Conservation (phyloP, 2,888 invertebrate genomes). For the Amaurobius ferox region DNA sequence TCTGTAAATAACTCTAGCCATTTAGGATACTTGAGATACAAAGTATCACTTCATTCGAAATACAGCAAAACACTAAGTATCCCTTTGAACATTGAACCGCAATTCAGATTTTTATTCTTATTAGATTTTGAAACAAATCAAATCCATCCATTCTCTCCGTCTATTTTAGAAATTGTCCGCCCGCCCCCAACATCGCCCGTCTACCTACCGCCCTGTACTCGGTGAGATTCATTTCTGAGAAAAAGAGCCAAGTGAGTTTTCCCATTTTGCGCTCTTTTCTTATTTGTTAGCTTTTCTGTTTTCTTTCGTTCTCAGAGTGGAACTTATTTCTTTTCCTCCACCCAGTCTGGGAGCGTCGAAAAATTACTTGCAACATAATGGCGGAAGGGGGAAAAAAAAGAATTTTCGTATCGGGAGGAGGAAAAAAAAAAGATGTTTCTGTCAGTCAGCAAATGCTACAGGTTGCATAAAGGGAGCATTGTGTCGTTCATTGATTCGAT, state of each 20-base stretch:
- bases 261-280: not conserved
- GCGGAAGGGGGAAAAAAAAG: not conserved
- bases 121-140: not conserved
- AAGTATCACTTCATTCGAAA: too few relatives aligned
- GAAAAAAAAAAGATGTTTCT: not conserved
- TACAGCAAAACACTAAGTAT: too few relatives aligned
- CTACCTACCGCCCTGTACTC: not conserved
- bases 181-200: not conserved
- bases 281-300: not conserved
- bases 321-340: not conserved
- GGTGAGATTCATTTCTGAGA: not conserved
- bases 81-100: too few relatives aligned
- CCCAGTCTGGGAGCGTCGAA: conserved; percentile 9
- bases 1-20: too few relatives aligned
- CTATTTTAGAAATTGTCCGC: not conserved
- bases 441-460: not conserved
- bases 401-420: not conserved
- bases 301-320: not conserved
- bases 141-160: not conserved
- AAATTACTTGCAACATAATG: conserved; percentile 6
- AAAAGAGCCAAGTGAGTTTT: not conserved
- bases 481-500: not conserved
- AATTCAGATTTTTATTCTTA: too few relatives aligned
- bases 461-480: not conserved
- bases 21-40: too few relatives aligned